Percentiles rank a stretch among this genome's conserved stretches.
These are phyloP conservation scores for Pseudorhiza aurosa DNA, from an alignment of 30 jellyfish, hydroid and myxozoan species.

Conservation along the genomic window DNA sequence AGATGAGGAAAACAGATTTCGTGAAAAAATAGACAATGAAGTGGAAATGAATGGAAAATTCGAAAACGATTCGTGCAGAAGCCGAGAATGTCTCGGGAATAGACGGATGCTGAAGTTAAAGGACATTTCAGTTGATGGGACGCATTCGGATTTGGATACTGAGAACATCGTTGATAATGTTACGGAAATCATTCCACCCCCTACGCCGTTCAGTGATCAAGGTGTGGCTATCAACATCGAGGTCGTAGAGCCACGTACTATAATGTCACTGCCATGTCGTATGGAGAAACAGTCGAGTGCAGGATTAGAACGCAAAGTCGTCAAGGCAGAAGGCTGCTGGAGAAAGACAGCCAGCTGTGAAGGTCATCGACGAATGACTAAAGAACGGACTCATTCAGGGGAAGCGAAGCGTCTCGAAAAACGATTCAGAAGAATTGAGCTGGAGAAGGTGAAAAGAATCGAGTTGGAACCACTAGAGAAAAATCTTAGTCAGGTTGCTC, in stretches of 20 bases:
- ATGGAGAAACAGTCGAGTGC: slow-evolving; percentile 3
- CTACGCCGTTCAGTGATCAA: slow-evolving; percentile 50
- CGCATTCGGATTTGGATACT: background rate
- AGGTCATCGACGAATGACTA: background rate
- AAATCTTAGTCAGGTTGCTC: slow-evolving; percentile 32
- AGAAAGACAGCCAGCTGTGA: slow-evolving; percentile 7
- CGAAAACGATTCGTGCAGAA: background rate
- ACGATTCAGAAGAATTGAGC: slow-evolving; percentile 16
- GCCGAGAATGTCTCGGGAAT: background rate
- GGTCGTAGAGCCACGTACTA: slow-evolving; percentile 13
- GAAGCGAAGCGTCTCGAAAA: background rate
- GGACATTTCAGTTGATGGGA: background rate
- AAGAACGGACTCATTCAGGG: slow-evolving; percentile 23
- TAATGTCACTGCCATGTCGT: background rate
- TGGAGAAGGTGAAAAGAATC: slow-evolving; percentile 50
- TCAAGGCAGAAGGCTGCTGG: background rate
- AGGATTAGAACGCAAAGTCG: background rate
- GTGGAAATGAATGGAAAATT: background rate
- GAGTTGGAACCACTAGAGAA: slow-evolving; percentile 37
- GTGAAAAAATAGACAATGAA: too few relatives aligned
- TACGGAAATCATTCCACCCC: slow-evolving; percentile 47
- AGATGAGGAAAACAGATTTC: background rate
- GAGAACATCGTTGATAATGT: background rate
- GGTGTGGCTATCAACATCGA: slow-evolving; percentile 36
- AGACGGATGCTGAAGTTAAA: slow-evolving; percentile 6